A percentile compares a stretch with the other conserved stretches of the same genome.
Evolutionary conservation across 2,797 vertebrate species (phyloP).

Genomic region (Atherinosoma microstoma): DNA sequence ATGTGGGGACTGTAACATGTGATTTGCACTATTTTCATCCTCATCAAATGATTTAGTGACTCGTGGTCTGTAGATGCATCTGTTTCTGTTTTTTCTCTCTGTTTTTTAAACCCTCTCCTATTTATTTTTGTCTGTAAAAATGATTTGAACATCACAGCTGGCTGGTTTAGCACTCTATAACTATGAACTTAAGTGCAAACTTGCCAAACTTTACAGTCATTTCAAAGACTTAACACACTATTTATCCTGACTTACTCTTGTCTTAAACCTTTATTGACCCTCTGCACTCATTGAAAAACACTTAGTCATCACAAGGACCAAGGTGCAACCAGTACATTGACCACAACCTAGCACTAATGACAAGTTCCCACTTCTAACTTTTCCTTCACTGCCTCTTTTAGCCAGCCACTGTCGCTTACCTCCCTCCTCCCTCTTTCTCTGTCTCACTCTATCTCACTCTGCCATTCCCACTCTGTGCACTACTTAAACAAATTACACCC

Average conservation of each 20-base stretch:
- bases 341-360: constrained; percentile 37
- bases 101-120: too few species aligned
- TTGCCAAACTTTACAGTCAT: neutral
- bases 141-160: neutral
- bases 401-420: constrained; percentile 14
- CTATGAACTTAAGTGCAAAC: neutral
- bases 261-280: neutral
- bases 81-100: neutral
- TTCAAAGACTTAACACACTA: neutral
- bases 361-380: constrained; percentile 19
- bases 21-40: neutral
- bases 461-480: constrained; percentile 30
- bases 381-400: constrained; percentile 18
- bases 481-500: constrained; percentile 56
- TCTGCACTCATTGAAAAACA: constrained; percentile 6
- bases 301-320: constrained; percentile 49
- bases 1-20: neutral
- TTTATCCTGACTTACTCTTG: neutral
- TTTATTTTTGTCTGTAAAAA: neutral
- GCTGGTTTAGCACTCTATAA: neutral
- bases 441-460: constrained; percentile 27
- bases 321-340: constrained; percentile 27
- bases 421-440: neutral
- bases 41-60: neutral
- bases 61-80: neutral